Base-by-base conservation (phyloP, 2,888 invertebrate genomes). In the Marasmarcha lunaedactyla region DNA sequence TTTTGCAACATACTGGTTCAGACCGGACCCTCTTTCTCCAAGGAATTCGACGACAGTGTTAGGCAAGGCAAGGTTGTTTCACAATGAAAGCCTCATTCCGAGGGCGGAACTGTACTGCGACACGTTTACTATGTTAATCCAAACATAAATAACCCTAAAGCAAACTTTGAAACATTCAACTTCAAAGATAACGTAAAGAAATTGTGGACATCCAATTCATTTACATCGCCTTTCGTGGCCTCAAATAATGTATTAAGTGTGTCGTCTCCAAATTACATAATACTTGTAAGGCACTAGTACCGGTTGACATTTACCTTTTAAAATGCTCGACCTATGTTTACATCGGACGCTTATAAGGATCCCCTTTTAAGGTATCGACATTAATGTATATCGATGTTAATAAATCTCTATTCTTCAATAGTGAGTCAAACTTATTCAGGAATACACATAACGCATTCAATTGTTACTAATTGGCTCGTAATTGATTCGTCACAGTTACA, bases 21-120 rank as follows among this genome's bases (percentile, higher is more conserved):
- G 30, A 10, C 33, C 37, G 71, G 64, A 67, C 63, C 60, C 57
- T 77, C 71, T 77, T 72, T 73, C 73, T 70, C 67, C 53, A 46
- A 54, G 61, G 70, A 71, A 76, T 71, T 70, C 57, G 56, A 62
- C 58, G 51, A 51, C 20, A 20, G 7, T 5, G 20, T 20, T 20
- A 7, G 20, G 20, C 20, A 20, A 20, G 20, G 20, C 20, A 20
- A 20, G 20, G 20, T 20, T 25, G 39, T 42, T 40, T 15, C 40
- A 41, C 44, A 42, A 38, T 30, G 34, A 36, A 20, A 10, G 36
- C 13, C 26, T 33, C 15, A 13, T 47, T 45, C 37, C 46, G 39
- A 49, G 55, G 57, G 47, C 40, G 54, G 44, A 52, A 52, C 41
- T 43, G 20, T 39, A 47, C 4, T 42, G 41, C 44, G 42, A 46